Evolutionary conservation across 1,140 invertebrate genomes (phyloP), one percentile per base, ranked within the genome.

Genomic region (Amphibalanus amphitrite): DNA sequence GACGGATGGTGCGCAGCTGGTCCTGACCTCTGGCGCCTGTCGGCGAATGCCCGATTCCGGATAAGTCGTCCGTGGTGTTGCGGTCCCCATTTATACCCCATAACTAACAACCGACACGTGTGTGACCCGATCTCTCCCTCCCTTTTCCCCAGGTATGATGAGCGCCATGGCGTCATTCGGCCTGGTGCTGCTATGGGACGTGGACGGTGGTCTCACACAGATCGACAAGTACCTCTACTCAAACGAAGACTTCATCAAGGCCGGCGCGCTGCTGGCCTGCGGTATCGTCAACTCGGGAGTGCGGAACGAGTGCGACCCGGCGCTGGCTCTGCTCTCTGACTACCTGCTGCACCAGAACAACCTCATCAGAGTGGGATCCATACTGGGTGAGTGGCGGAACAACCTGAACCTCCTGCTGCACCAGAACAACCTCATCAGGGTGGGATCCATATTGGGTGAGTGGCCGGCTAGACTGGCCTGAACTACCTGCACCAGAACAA

Each of bases 191-290:
- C 80, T 99, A 1, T 99, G 97, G 97, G 97, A 99, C 82, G 94
- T 99, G 1, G 97, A 99, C 79, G 95, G 95, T 67, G 96, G 97
- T 74, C 83, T 99, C 25, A 95, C 93, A 0, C 94, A 96, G 73
- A 99, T 99, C 76, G 97, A 99, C 81, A 98, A 98, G 81, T 99
- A 98, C 80, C 82, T 99, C 0, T 99, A 99, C 78, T 96, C 95
- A 0, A 89, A 93, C 0, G 96, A 99, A 77, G 95, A 99, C 78
- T 87, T 87, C 77, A 88, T 90, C 71, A 98, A 98, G 71, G 73
- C 96, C 3, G 97, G 97, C 29, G 96, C 96, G 0, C 81, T 99
- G 8, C 80, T 99, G 6, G 97, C 97, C 8, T 94, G 97, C 78
- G 97, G 97, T 69, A 95, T 99, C 73, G 95, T 99, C 0, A 99